These are phyloP conservation scores for Actinopyga echinites DNA, from an alignment of 53 echinoderm and acorn worm species.

Conservation along the genomic window DNA sequence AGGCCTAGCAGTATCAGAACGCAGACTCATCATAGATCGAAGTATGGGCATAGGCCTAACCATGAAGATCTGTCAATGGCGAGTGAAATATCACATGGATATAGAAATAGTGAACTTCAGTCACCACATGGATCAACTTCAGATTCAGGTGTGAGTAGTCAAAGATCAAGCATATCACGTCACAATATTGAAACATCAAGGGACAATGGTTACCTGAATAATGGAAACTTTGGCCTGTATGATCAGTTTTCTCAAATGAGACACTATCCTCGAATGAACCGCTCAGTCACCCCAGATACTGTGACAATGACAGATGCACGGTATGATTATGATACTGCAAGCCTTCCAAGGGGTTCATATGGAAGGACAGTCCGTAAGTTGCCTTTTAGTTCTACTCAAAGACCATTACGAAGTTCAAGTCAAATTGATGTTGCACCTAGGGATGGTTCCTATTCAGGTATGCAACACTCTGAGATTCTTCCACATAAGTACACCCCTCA, in stretches of 20 bases:
- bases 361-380: background rate
- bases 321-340: slow-evolving; percentile 42
- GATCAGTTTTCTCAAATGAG: slow-evolving; percentile 4
- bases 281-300: slow-evolving; percentile 32
- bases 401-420: slow-evolving; percentile 36
- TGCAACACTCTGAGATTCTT: background rate
- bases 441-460: background rate
- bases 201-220: background rate
- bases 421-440: slow-evolving; percentile 5
- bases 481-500: slow-evolving; percentile 10
- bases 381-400: slow-evolving; percentile 34
- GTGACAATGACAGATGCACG: slow-evolving; percentile 14
- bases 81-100: background rate
- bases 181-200: slow-evolving; percentile 3
- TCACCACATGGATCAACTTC: slow-evolving; percentile 21
- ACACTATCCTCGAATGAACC: slow-evolving; percentile 25
- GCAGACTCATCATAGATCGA: slow-evolving; percentile 23
- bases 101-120: background rate
- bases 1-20: slow-evolving; percentile 21
- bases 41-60: background rate
- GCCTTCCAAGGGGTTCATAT: slow-evolving; percentile 18
- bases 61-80: background rate
- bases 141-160: slow-evolving; percentile 22
- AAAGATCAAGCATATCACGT: slow-evolving; percentile 28
- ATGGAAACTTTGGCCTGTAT: background rate